phyloP scores from a whole-genome alignment of 1,140 invertebrate genomes.

The Apis cerana region DNA sequence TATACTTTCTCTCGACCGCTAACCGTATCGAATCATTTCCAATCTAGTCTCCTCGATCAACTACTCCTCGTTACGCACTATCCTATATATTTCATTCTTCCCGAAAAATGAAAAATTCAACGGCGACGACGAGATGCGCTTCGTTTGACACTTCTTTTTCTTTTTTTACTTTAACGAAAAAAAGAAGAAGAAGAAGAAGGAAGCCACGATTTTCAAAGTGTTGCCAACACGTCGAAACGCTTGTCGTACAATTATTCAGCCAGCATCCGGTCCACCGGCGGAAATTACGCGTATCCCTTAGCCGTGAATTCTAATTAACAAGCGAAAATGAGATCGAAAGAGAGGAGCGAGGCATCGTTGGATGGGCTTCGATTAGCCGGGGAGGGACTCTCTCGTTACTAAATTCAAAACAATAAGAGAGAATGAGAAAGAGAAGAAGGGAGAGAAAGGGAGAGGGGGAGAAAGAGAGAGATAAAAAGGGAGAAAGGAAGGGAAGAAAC shows the following conservation, averaged over 20 bases:
- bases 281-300: constrained; percentile 38
- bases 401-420: constrained; percentile 56
- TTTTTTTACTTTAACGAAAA: too few relatives aligned
- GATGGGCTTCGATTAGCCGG: constrained; percentile 39
- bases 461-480: background rate
- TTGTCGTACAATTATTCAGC: constrained; percentile 21
- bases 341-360: background rate
- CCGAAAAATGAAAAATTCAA: background rate
- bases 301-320: constrained; percentile 46
- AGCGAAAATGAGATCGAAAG: constrained; percentile 41
- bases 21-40: background rate
- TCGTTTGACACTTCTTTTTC: background rate
- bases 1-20: background rate
- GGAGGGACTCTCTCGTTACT: constrained; percentile 23
- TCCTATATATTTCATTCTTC: background rate
- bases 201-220: background rate
- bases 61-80: too few relatives aligned
- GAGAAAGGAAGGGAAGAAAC: background rate
- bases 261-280: constrained; percentile 5
- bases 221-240: background rate
- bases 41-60: background rate
- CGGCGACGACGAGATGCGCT: background rate
- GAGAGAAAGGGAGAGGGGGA: background rate
- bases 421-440: background rate
- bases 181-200: background rate